Evolutionary conservation across 2,888 invertebrate species (phyloP).

Genomic region (Ophion costatus): DNA sequence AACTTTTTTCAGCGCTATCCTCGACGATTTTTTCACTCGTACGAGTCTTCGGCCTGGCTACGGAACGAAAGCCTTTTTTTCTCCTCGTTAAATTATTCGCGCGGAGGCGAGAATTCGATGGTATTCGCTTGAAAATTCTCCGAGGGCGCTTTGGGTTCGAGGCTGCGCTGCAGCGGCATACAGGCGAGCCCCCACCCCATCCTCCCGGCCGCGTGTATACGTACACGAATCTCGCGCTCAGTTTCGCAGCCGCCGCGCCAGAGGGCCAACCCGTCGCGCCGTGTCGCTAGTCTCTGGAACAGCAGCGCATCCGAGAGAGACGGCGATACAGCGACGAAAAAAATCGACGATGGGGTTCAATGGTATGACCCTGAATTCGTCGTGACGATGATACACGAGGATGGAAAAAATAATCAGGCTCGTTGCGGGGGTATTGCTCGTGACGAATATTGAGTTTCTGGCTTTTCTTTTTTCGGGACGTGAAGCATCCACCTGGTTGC

Average conservation of each 20-base stretch:
- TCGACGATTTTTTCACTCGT: background rate
- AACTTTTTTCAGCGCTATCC: background rate
- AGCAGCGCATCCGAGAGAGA: constrained; percentile 11
- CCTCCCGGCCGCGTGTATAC: constrained; percentile 2
- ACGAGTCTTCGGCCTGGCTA: too few relatives aligned
- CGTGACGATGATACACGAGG: constrained; percentile 31
- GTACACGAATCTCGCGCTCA: background rate
- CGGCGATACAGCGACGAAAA: constrained; percentile 41
- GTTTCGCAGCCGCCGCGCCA: background rate
- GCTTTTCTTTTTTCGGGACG: background rate
- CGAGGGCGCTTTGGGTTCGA: constrained; percentile 64
- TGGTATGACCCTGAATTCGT: constrained; percentile 68
- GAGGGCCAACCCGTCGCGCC: constrained; percentile 21
- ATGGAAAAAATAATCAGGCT: background rate
- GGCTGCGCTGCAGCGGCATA: constrained; percentile 69
- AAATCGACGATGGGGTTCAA: constrained; percentile 67
- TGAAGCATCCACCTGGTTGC: background rate
- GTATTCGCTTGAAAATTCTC: constrained; percentile 36
- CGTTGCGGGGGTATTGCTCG: background rate
- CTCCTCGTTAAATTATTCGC: background rate
- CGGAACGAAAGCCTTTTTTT: background rate
- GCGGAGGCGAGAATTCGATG: background rate
- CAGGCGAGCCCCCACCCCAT: constrained; percentile 60
- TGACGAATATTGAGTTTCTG: background rate
- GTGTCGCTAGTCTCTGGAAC: constrained; percentile 2